Evolutionary conservation across 2,888 invertebrate genomes (phyloP).

Genomic region (Ctenicera cuprea): DNA sequence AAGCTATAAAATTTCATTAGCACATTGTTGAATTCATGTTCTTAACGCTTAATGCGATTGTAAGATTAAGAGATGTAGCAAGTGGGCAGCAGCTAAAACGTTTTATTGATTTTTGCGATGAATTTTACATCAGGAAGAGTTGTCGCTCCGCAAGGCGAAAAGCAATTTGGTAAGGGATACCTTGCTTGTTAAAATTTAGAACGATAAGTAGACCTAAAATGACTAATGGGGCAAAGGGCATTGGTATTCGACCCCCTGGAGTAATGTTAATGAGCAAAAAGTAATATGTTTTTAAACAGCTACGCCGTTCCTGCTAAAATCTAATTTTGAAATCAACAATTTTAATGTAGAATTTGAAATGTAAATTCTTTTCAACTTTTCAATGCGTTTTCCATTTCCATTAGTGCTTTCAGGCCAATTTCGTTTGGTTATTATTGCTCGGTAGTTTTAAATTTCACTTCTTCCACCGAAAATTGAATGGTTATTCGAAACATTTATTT

Average conservation of each 20-base stretch:
- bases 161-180: slow-evolving; percentile 10
- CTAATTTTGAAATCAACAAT: slow-evolving; percentile 14
- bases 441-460: not conserved
- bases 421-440: not conserved
- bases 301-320: not conserved
- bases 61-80: slow-evolving; percentile 4
- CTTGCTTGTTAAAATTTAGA: not conserved
- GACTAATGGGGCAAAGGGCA: slow-evolving; percentile 36
- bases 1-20: slow-evolving; percentile 5
- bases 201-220: slow-evolving; percentile 20
- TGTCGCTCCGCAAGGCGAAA: not conserved
- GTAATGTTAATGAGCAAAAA: slow-evolving; percentile 22
- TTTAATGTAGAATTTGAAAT: slow-evolving; percentile 21
- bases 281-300: slow-evolving; percentile 26
- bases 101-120: slow-evolving; percentile 18
- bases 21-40: slow-evolving; percentile 4
- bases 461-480: not conserved
- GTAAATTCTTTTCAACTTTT: slow-evolving; percentile 11
- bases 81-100: slow-evolving; percentile 17
- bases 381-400: slow-evolving; percentile 2
- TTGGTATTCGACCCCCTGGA: not conserved
- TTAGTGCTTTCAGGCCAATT: not conserved
- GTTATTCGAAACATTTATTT: slow-evolving; percentile 5
- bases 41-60: slow-evolving; percentile 13
- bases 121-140: slow-evolving; percentile 17